A percentile compares a stretch with the other conserved stretches of the same genome.
These are phyloP conservation scores for Urocolius indicus DNA, from an alignment of 2,113 vertebrate genomes.

Conservation along the genomic window DNA sequence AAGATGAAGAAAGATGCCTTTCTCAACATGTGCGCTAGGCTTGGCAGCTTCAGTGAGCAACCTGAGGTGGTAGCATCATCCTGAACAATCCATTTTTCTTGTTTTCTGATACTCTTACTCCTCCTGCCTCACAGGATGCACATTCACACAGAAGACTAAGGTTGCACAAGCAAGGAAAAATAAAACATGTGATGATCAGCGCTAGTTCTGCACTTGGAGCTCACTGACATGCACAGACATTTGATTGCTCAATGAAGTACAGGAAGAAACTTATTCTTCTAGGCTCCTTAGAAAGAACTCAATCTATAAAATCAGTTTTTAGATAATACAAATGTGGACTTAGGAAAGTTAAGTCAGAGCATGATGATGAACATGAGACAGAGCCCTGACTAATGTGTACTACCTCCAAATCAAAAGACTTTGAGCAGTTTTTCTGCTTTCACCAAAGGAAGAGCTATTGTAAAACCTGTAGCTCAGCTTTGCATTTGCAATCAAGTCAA, in stretches of 20 bases:
- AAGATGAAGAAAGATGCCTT: not conserved
- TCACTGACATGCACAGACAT: not conserved
- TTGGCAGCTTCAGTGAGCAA: not conserved
- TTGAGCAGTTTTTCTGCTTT: not conserved
- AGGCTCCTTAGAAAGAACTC: not conserved
- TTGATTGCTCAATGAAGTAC: not conserved
- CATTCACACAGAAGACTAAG: not conserved
- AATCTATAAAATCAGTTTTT: not conserved
- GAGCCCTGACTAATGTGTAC: not conserved
- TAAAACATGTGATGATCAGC: not conserved
- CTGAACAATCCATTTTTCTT: not conserved
- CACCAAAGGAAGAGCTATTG: not conserved
- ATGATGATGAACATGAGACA: not conserved
- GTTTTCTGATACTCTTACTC: not conserved
- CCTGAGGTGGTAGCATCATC: not conserved
- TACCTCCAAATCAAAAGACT: not conserved
- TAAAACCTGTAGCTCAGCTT: not conserved
- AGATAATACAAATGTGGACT: not conserved
- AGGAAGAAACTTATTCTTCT: not conserved
- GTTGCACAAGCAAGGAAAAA: not conserved
- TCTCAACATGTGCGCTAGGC: not conserved
- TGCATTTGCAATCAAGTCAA: not conserved
- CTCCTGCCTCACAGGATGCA: too few relatives aligned
- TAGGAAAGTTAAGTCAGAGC: not conserved
- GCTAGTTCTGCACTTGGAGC: not conserved